These are phyloP conservation scores for Drosophila jambulina DNA, from an alignment of 1,140 invertebrate genomes.

Conservation along the genomic window DNA sequence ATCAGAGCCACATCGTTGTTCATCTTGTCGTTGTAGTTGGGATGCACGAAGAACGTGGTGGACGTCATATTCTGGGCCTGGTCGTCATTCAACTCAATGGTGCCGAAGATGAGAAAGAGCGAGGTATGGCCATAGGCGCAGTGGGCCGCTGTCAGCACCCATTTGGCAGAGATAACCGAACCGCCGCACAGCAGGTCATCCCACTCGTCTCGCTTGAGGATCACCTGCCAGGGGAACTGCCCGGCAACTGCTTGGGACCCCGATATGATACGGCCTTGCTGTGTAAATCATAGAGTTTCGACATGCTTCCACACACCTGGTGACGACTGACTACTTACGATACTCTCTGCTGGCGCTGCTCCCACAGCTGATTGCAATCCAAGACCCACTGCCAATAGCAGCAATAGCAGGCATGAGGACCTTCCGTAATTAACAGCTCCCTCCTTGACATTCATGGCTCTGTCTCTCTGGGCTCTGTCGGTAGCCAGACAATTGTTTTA, in stretches of 20 bases:
- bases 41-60: constrained; percentile 84
- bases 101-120: constrained; percentile 85
- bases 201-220: constrained; percentile 66
- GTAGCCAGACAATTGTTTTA: constrained; percentile 25
- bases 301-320: not conserved
- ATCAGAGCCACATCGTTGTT: constrained; percentile 87
- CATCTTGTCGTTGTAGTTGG: constrained; percentile 84
- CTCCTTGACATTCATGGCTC: constrained; percentile 22
- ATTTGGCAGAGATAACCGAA: constrained; percentile 86
- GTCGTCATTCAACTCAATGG: constrained; percentile 81
- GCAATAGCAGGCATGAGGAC: not conserved
- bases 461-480: constrained; percentile 5
- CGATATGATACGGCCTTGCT: constrained; percentile 71
- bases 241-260: constrained; percentile 47
- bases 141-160: constrained; percentile 87
- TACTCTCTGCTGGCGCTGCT: not conserved
- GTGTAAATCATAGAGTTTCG: constrained; percentile 1
- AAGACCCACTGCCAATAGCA: not conserved
- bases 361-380: not conserved
- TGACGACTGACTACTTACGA: constrained; percentile 26
- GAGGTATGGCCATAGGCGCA: constrained; percentile 84
- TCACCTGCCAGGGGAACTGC: constrained; percentile 82
- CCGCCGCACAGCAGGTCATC: constrained; percentile 86
- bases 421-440: not conserved
- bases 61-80: constrained; percentile 74